A percentile compares a stretch with the other conserved stretches of the same genome.
Evolutionary conservation across 2,888 invertebrate species (phyloP).

Genomic region (Rhamnusium bicolor): DNA sequence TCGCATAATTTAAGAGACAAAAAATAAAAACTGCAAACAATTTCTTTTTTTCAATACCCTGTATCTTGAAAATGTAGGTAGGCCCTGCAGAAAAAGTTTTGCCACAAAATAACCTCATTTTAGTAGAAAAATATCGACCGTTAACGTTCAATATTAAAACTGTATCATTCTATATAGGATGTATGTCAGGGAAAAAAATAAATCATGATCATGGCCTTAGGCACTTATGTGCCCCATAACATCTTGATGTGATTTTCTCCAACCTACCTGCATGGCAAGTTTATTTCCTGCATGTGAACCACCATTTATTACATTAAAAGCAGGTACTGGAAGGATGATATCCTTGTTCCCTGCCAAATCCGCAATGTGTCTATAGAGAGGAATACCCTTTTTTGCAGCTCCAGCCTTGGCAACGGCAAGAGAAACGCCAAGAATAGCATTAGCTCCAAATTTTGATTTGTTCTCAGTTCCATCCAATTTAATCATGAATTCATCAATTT

Average conservation of each 20-base stretch:
- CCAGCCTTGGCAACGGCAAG: slow-evolving; percentile 98
- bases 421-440: slow-evolving; percentile 97
- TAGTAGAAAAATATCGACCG: too few relatives aligned
- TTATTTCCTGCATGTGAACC: slow-evolving; percentile 99
- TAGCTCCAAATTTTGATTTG: slow-evolving; percentile 96
- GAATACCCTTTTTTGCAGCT: slow-evolving; percentile 93
- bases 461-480: slow-evolving; percentile 97
- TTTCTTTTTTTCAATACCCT: too few relatives aligned
- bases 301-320: slow-evolving; percentile 99
- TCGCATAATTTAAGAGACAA: too few relatives aligned
- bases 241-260: neutral
- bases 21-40: too few relatives aligned
- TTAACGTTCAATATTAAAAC: too few relatives aligned
- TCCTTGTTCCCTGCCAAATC: slow-evolving; percentile 93
- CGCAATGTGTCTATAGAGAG: slow-evolving; percentile 94
- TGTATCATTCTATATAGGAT: too few relatives aligned
- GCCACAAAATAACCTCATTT: too few relatives aligned
- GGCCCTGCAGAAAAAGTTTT: too few relatives aligned
- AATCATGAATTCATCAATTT: slow-evolving; percentile 90
- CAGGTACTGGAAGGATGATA: slow-evolving; percentile 96
- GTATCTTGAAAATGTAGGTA: too few relatives aligned
- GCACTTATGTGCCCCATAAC: too few relatives aligned
- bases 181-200: too few relatives aligned
- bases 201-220: too few relatives aligned
- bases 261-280: slow-evolving; percentile 85